Percentiles rank a stretch among this genome's conserved stretches.
Conservation (phyloP, 2,797 vertebrate genomes). For the Phrynocephalus guinanensis region DNA sequence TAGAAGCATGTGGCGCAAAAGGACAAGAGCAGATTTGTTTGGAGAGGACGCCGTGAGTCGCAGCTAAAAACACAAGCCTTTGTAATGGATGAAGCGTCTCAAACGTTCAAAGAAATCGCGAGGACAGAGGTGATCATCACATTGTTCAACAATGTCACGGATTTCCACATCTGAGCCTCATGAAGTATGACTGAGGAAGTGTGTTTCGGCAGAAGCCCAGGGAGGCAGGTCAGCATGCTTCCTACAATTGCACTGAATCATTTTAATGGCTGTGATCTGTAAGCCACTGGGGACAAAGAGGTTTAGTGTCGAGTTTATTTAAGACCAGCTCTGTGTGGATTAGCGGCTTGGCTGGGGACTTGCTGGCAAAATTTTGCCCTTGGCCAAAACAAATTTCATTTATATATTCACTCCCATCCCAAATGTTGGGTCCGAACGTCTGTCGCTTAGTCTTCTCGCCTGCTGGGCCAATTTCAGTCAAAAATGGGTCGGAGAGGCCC, state of each 20-base stretch:
- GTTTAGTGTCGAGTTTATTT: conserved; percentile 57
- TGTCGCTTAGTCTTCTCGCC: background rate
- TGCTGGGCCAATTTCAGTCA: conserved; percentile 23
- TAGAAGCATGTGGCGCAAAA: background rate
- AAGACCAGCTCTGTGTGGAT: conserved; percentile 35
- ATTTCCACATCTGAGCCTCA: conserved; percentile 14
- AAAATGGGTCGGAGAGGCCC: conserved; percentile 11
- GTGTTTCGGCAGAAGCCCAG: conserved; percentile 16
- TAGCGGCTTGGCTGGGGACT: conserved; percentile 50
- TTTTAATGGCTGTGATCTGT: conserved; percentile 49
- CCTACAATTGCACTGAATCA: background rate
- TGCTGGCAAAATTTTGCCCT: conserved; percentile 54
- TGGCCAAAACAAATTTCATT: conserved; percentile 58
- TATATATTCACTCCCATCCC: conserved; percentile 53
- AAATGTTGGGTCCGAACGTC: conserved; percentile 39
- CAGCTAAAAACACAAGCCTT: background rate
- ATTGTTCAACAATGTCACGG: background rate
- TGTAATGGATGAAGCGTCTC: background rate
- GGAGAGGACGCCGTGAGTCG: background rate
- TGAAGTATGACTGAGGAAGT: background rate
- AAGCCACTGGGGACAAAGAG: background rate
- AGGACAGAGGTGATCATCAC: background rate
- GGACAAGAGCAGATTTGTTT: background rate
- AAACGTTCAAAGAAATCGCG: background rate
- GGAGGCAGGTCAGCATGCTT: background rate